phyloP scores from a whole-genome alignment of 2,113 vertebrate species.

The Cettia cetti region DNA sequence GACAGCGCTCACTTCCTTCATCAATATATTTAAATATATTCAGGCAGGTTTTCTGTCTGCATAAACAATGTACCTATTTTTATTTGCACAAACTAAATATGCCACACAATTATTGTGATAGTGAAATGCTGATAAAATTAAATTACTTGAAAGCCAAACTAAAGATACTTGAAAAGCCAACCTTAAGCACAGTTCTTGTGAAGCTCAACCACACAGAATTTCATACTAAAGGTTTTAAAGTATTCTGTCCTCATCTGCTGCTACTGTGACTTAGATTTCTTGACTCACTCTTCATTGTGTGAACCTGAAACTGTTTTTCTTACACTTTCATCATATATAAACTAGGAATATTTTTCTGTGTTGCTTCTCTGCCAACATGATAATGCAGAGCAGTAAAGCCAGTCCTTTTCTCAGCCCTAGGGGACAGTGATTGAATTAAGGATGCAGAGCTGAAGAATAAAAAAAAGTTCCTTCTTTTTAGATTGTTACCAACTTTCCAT shows the following conservation, averaged over 20 bases:
- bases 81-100: neutral
- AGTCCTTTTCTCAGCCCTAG: neutral
- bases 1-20: fast-evolving
- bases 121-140: neutral
- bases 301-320: neutral
- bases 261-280: neutral
- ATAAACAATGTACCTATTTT: neutral
- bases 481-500: neutral
- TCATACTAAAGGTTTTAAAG: neutral
- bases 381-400: neutral
- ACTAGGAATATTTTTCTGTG: neutral
- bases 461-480: neutral
- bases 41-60: neutral
- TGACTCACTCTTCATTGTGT: neutral
- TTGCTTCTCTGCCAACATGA: neutral
- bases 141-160: neutral
- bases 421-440: slow-evolving; percentile 3
- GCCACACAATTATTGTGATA: neutral
- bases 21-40: neutral
- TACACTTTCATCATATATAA: neutral
- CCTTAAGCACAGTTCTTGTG: neutral
- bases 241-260: neutral
- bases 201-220: neutral
- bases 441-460: neutral
- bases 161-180: neutral